These are phyloP conservation scores for Pao palembangensis DNA, from an alignment of 2,113 vertebrate species.

Conservation along the genomic window DNA sequence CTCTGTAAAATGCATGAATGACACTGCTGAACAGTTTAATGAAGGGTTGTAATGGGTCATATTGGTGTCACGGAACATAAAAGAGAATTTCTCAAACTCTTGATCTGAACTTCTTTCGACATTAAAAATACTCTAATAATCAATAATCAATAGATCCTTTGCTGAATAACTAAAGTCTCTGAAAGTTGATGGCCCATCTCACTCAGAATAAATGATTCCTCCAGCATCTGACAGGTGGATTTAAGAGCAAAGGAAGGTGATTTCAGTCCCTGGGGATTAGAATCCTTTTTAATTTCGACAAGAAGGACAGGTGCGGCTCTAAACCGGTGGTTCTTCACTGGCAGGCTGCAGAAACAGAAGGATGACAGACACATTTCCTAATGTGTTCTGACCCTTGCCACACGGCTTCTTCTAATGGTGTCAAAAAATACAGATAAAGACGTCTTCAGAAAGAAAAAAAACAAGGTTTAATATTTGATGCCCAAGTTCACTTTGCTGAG, in stretches of 20 bases:
- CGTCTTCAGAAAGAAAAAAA: constrained; percentile 30
- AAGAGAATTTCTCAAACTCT: constrained; percentile 5
- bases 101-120: constrained; percentile 8
- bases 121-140: constrained; percentile 36
- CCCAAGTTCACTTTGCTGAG: constrained; percentile 25
- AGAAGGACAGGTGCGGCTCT: constrained; percentile 17
- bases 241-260: constrained; percentile 35
- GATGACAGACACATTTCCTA: constrained; percentile 34
- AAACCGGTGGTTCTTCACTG: constrained; percentile 8
- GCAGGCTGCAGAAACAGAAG: constrained; percentile 31
- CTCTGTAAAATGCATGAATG: not conserved
- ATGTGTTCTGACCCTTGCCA: constrained; percentile 58
- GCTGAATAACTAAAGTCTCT: constrained; percentile 65
- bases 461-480: constrained; percentile 54
- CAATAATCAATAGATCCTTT: constrained; percentile 70
- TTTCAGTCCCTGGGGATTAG: constrained; percentile 32
- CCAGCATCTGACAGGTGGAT: constrained; percentile 39
- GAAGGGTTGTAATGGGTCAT: not conserved
- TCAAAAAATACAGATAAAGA: constrained; percentile 40
- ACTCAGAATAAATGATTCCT: constrained; percentile 55
- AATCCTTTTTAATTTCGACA: constrained; percentile 50
- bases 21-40: not conserved
- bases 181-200: constrained; percentile 20
- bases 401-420: constrained; percentile 38
- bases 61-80: not conserved